phyloP scores from a whole-genome alignment of 2,797 vertebrate species.

The Macropus fuliginosus region DNA sequence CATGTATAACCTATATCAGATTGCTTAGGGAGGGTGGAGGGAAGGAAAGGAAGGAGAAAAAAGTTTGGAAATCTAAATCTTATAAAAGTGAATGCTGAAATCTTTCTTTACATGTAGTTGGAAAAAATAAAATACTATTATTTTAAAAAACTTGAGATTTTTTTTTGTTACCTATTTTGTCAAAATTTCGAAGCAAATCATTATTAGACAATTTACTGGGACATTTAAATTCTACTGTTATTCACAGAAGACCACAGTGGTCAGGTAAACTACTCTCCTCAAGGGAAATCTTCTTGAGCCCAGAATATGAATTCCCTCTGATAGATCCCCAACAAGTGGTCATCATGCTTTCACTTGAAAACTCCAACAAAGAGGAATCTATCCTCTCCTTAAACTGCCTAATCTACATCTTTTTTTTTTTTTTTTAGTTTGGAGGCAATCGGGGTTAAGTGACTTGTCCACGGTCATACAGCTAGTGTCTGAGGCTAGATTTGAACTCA shows the following conservation, averaged over 20 bases:
- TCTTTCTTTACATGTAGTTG: too few relatives aligned
- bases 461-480: background rate
- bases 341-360: background rate
- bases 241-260: background rate
- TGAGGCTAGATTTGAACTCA: background rate
- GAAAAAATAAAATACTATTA: too few relatives aligned
- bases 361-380: background rate
- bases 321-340: background rate
- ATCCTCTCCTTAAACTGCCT: background rate
- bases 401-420: background rate
- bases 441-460: background rate
- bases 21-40: too few relatives aligned
- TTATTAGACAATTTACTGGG: background rate
- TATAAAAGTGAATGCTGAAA: too few relatives aligned
- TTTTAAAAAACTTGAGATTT: too few relatives aligned
- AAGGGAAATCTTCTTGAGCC: background rate
- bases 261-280: background rate
- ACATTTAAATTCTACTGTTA: background rate
- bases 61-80: too few relatives aligned
- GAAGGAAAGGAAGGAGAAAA: too few relatives aligned
- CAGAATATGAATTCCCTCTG: background rate
- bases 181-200: background rate
- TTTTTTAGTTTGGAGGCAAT: too few relatives aligned
- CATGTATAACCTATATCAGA: too few relatives aligned
- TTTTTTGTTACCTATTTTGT: background rate